A percentile compares a stretch with the other conserved stretches of the same genome.
These are phyloP conservation scores for Philaethria dido DNA, from an alignment of 2,888 invertebrate species.

Conservation along the genomic window DNA sequence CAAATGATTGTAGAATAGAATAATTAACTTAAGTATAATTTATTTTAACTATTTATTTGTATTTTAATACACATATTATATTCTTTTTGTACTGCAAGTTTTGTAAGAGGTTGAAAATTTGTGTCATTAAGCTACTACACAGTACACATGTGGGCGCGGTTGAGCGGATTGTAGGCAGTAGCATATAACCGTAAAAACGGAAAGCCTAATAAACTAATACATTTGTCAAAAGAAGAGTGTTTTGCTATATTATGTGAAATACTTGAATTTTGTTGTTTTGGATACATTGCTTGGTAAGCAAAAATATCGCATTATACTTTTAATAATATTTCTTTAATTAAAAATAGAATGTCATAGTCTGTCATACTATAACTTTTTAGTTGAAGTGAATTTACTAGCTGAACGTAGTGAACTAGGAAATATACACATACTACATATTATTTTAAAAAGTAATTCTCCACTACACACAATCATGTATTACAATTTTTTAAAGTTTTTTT, in stretches of 20 bases:
- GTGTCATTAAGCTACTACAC: not conserved
- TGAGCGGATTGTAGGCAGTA: conserved; percentile 18
- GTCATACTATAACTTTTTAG: too few species aligned
- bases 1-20: not conserved
- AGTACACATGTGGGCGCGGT: conserved; percentile 8
- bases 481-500: too few species aligned
- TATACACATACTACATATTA: too few species aligned
- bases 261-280: not conserved
- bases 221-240: conserved; percentile 4
- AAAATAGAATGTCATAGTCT: not conserved
- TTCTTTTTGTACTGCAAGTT: not conserved
- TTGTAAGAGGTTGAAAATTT: not conserved
- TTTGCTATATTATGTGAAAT: not conserved
- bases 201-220: conserved; percentile 12
- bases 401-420: too few species aligned
- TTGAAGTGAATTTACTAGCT: too few species aligned
- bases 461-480: too few species aligned
- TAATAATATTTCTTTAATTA: not conserved
- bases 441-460: too few species aligned
- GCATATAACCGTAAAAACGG: conserved; percentile 8
- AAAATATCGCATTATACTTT: not conserved
- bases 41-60: too few species aligned
- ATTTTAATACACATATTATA: not conserved
- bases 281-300: not conserved
- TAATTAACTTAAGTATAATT: not conserved